Evolutionary conservation across 1,140 invertebrate genomes (phyloP), one percentile per base, ranked within the genome.

Genomic region (Onthophagus taurus): DNA sequence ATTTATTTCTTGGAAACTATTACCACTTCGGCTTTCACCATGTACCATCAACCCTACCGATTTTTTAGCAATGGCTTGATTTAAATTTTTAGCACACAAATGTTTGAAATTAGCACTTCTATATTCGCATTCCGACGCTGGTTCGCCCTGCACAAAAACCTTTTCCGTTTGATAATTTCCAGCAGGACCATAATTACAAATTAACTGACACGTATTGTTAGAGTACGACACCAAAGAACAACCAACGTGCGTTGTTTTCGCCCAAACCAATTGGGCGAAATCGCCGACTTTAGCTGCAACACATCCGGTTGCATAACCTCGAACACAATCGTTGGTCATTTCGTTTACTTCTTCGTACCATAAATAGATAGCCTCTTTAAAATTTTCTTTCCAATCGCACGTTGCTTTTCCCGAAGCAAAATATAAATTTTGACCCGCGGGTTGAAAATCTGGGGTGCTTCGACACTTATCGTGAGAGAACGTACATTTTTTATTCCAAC

Each of bases 131-230:
- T n/a, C n/a, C n/a, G n/a, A n/a, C n/a, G n/a, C n/a, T n/a, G n/a
- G n/a, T n/a, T n/a, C n/a, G n/a, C n/a, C n/a, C n/a, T n/a, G n/a
- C n/a, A n/a, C n/a, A n/a, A n/a, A n/a, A n/a, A n/a, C n/a, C n/a
- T n/a, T n/a, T n/a, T n/a, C n/a, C n/a, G n/a, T n/a, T n/a, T n/a
- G n/a, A n/a, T n/a, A 26, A 30, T 49, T 49, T 14, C 47, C 47
- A 21, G 17, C 26, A 33, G 35, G 29, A 19, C 37, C 47, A 16
- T 49, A 49, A 21, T 49, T 49, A 33, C 47, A 49, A 13, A 45
- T 29, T 11, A 50, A 39, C 7, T 7, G 18, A 24, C 23, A 17
- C 11, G 23, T 4, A 13, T 33, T 2, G 2, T 24, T 17, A 5
- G 31, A n/a, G 17, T 31, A 36, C 9, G 21, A 3, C 1, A 26